A percentile compares a stretch with the other conserved stretches of the same genome.
Evolutionary conservation across 2,888 invertebrate genomes (phyloP).

Genomic region (Argynnis bischoffii): DNA sequence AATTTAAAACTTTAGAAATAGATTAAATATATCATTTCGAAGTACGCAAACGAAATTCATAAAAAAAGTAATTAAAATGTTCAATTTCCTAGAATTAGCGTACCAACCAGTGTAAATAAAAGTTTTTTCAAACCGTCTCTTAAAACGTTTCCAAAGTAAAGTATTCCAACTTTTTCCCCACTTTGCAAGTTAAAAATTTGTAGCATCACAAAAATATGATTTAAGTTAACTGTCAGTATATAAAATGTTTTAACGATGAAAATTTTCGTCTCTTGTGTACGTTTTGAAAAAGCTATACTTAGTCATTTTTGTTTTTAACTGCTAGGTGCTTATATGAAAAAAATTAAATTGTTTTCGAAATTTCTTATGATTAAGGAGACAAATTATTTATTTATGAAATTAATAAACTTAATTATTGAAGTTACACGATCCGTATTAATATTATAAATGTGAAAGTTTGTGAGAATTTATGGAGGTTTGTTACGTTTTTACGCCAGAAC

Average conservation of each 20-base stretch:
- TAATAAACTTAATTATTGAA: not conserved
- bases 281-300: not conserved
- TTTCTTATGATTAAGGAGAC: not conserved
- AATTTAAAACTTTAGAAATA: not conserved
- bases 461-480: too few species aligned
- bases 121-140: not conserved
- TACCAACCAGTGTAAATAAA: not conserved
- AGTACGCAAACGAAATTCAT: not conserved
- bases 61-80: constrained; percentile 2
- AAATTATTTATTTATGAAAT: not conserved
- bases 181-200: constrained; percentile 13
- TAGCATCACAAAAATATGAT: constrained; percentile 20
- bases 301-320: not conserved
- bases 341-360: too few species aligned
- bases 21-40: not conserved
- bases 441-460: too few species aligned
- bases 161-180: constrained; percentile 20
- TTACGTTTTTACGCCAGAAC: too few species aligned
- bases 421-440: not conserved
- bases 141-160: constrained; percentile 11
- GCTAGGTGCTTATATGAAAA: not conserved
- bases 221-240: constrained; percentile 17
- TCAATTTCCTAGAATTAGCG: not conserved
- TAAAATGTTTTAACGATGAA: constrained; percentile 8
- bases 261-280: not conserved